A percentile compares a stretch with the other conserved stretches of the same genome.
Evolutionary conservation across 2,113 vertebrate species (phyloP).

Genomic region (Grammomys dolichurus): DNA sequence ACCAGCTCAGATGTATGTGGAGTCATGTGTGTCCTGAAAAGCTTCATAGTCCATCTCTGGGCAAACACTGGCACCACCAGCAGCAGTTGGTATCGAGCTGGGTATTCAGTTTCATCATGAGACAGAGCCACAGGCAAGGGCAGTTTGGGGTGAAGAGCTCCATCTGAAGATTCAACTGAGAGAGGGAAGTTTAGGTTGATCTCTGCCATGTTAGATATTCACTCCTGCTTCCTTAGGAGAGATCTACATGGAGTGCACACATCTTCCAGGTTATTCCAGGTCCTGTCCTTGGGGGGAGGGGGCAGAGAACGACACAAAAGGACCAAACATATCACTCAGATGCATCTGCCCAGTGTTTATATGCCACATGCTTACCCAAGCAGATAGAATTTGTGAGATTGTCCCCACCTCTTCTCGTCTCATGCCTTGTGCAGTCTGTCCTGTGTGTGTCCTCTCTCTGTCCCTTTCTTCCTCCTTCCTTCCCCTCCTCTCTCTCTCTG

Average conservation of each 20-base stretch:
- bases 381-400: not conserved
- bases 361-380: not conserved
- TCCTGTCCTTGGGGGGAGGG: not conserved
- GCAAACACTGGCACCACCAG: not conserved
- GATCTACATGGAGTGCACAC: not conserved
- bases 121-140: not conserved
- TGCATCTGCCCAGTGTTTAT: not conserved
- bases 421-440: not conserved
- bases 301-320: not conserved
- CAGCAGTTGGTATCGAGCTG: not conserved
- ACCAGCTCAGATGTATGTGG: not conserved
- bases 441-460: not conserved
- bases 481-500: too few relatives aligned
- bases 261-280: not conserved
- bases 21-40: not conserved
- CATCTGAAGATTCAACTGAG: not conserved
- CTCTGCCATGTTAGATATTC: not conserved
- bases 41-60: not conserved
- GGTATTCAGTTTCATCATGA: not conserved
- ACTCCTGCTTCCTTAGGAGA: not conserved
- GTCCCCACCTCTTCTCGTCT: not conserved
- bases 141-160: not conserved
- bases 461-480: not conserved
- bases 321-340: not conserved
- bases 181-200: not conserved